Base-by-base conservation (phyloP, 2,797 vertebrate genomes). In the Danio albolineatus region DNA sequence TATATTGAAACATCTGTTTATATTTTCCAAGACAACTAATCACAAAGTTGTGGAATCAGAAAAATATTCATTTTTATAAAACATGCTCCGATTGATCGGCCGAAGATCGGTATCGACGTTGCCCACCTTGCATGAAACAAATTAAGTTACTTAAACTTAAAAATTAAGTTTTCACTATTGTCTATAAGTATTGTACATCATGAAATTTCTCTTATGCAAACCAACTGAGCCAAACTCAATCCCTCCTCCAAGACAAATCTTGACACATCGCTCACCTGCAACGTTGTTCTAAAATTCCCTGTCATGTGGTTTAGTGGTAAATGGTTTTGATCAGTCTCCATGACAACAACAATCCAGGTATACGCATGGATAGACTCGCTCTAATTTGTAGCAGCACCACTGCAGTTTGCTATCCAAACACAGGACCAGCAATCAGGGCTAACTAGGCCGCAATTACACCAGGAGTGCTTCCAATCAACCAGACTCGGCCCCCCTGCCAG, bases 351-450 rank as follows among this genome's bases (percentile, higher is more conserved):
- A 39, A 73, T 73, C 80, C 75, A 79, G 75, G 28, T 28, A 70
- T 49, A 60, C 36, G 39, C 80, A 82, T 72, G 64, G 84, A 87
- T 78, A 86, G 82, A 87, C 82, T 83, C 78, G 80, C 86, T 89
- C 82, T 90, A 88, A 91, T 91, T 90, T 91, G 89, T 90, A 86
- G 85, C 89, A 89, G 89, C 84, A 90, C 87, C 80, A 65, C 89
- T 88, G 85, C 62, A 87, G 86, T 91, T 92, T 91, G 91, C 90
- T 89, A 90, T 93, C 91, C 92, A 91, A 94, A 92, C 89, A 92
- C 90, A 88, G 86, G 87, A 87, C 79, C 88, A 87, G 89, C 89
- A 91, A 94, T 93, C 93, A 93, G 28, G 82, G 77, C 90, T 90
- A 92, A 93, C 91, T 90, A 91, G 91, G 89, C 90, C 86, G 88